phyloP scores from a whole-genome alignment of 2,113 vertebrate genomes.

The Columba janthina region DNA sequence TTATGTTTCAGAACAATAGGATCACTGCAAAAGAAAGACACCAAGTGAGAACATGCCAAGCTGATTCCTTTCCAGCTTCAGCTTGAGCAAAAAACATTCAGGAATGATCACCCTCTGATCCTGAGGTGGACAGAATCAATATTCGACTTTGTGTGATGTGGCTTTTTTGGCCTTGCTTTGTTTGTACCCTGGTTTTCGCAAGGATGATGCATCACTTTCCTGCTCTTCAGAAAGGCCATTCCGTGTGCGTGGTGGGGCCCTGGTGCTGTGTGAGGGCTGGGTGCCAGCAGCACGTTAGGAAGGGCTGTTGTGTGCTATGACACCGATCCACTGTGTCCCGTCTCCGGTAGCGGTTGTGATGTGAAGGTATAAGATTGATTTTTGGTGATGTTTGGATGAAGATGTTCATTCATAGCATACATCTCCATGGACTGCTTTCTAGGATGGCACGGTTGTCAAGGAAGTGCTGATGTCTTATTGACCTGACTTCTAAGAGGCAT shows the following conservation, averaged over 20 bases:
- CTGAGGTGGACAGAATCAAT: neutral
- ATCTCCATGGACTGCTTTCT: neutral
- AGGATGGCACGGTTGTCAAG: neutral
- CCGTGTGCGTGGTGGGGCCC: neutral
- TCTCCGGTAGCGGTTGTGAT: neutral
- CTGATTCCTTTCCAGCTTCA: conserved; percentile 25
- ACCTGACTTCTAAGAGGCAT: neutral
- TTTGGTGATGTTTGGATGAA: neutral
- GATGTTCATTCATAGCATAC: neutral
- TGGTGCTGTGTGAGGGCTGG: neutral
- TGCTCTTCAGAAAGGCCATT: neutral
- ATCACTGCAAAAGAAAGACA: conserved; percentile 67
- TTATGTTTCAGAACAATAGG: conserved; percentile 78
- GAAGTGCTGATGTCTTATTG: neutral
- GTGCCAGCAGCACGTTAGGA: neutral
- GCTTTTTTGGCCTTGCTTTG: neutral
- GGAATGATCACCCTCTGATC: neutral
- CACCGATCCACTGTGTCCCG: neutral
- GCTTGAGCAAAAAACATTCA: neutral
- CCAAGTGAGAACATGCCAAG: conserved; percentile 8
- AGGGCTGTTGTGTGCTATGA: neutral
- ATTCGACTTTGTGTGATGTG: neutral
- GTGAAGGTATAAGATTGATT: neutral
- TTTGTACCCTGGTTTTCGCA: neutral
- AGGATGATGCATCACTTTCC: neutral